Base-by-base conservation (phyloP, 2,888 invertebrate species). In the Drosophila stalkeri region DNA sequence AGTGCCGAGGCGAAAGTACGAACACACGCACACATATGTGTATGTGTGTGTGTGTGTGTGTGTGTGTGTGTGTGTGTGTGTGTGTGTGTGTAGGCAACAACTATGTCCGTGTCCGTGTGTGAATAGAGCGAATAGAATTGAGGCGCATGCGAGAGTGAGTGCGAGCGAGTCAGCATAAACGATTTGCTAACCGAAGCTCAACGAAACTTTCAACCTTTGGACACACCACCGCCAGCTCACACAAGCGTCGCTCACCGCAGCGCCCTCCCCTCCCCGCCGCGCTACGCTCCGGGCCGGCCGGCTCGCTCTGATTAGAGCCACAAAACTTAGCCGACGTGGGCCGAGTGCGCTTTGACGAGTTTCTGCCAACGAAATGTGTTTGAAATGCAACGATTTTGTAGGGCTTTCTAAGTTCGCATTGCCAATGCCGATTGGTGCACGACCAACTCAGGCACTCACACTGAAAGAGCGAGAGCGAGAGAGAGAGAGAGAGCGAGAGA, bases 121-220 rank as follows among this genome's bases (percentile, higher is more conserved):
- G 81, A 72, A 75, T 79, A 75, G 69, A 81, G 70, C 64, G 67
- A 71, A 44, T 70, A 67, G 66, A 75, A 81, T 65, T 65, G 72
- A 35, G 41, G 65, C 64, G 16, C 33, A 33, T 20, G 49, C 23
- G 31, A 27, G 66, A 47, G 64, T 46, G 66, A 46, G 75, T 70
- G 75, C 18, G 60, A 74, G 71, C 33, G 72, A 72, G 69, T 51
- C 23, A 31, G 37, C 64, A 43, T 14, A 51, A 3, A 86, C 84
- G 86, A 89, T 80, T 79, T 88, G 77, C 78, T 78, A 89, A 72
- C 75, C 89, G 84, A 91, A 91, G 83, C 75, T 74, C 62, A 71
- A 67, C 79, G 72, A 81, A 77, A 75, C 73, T 82, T 82, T 72
- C 61, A 56, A 33, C 46, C 35, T 49, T 64, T 35, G 61, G 37